phyloP scores from a whole-genome alignment of 2,113 vertebrate genomes.

The Zapornia atra region DNA sequence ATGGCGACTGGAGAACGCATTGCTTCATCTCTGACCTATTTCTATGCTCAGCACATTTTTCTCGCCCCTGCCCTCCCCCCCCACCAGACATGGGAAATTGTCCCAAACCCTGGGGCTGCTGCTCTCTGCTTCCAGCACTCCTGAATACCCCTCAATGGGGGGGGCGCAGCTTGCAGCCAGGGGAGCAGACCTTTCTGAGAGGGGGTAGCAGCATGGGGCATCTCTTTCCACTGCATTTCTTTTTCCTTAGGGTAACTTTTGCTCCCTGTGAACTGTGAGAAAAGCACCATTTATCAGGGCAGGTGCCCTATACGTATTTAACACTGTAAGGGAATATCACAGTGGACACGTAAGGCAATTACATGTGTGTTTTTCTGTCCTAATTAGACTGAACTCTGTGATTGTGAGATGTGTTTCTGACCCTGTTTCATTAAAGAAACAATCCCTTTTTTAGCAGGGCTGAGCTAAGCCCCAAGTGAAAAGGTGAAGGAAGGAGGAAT shows the following conservation, averaged over 20 bases:
- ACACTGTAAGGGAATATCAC: not conserved
- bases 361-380: not conserved
- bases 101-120: not conserved
- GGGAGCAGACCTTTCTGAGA: not conserved
- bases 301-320: not conserved
- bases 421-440: not conserved
- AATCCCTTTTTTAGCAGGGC: not conserved
- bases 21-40: slow-evolving; percentile 15
- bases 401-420: slow-evolving; percentile 5
- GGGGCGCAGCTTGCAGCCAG: not conserved
- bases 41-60: not conserved
- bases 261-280: not conserved
- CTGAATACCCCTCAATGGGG: accelerated
- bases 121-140: not conserved
- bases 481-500: slow-evolving; percentile 5
- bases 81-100: not conserved
- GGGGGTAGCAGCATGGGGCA: accelerated
- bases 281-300: not conserved
- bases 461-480: not conserved
- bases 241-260: not conserved
- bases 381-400: slow-evolving; percentile 34
- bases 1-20: not conserved
- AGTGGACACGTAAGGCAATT: not conserved
- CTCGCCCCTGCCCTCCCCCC: too few relatives aligned
- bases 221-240: not conserved